These are phyloP conservation scores for Platorchestia sp. DNA, from an alignment of 1,140 invertebrate species.

Conservation along the genomic window DNA sequence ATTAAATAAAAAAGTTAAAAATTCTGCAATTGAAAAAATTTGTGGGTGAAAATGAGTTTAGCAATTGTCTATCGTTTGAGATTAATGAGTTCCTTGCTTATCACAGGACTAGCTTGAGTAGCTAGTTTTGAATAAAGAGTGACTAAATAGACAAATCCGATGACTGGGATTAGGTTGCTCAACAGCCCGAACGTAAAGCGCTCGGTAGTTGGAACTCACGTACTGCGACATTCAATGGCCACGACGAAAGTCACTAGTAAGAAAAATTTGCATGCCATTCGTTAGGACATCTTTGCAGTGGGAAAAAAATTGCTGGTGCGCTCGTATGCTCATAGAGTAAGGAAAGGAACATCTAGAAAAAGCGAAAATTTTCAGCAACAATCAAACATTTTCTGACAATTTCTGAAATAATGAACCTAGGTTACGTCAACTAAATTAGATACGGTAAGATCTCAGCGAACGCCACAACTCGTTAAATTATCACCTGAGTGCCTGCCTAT, in stretches of 20 bases:
- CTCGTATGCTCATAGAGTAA: background rate
- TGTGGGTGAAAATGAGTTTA: too few relatives aligned
- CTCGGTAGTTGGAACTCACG: background rate
- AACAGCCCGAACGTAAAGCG: background rate
- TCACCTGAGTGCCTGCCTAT: too few relatives aligned
- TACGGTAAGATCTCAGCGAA: background rate
- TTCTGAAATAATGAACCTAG: background rate
- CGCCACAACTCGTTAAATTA: too few relatives aligned
- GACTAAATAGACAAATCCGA: background rate
- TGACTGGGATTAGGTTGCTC: background rate
- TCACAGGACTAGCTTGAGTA: too few relatives aligned
- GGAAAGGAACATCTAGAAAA: background rate
- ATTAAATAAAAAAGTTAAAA: too few relatives aligned
- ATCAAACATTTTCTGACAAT: background rate
- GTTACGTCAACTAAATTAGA: background rate
- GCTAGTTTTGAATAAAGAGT: background rate
- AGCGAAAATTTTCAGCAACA: background rate
- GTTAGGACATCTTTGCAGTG: background rate
- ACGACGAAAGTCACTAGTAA: background rate
- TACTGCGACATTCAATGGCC: background rate
- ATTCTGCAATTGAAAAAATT: background rate
- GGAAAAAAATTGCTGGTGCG: background rate
- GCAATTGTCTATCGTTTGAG: too few relatives aligned
- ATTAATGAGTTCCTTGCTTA: too few relatives aligned
- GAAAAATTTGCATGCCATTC: background rate